These are phyloP conservation scores for Beris chalybata DNA, from an alignment of 2,888 invertebrate genomes.

Conservation along the genomic window DNA sequence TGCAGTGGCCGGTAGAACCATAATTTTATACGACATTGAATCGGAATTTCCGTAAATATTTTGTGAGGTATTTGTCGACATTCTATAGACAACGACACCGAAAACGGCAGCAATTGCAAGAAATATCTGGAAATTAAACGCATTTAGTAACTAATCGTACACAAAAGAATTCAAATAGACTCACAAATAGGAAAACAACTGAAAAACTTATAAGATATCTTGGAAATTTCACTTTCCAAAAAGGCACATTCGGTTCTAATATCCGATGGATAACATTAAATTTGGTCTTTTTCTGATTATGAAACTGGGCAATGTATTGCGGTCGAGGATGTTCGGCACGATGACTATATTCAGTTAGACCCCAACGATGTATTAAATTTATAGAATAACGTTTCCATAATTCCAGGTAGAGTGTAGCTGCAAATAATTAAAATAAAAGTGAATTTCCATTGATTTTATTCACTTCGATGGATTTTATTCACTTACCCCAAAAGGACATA, in stretches of 20 bases:
- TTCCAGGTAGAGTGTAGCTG: constrained; percentile 73
- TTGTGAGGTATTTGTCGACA: constrained; percentile 65
- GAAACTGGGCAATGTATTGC: constrained; percentile 68
- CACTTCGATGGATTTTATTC: background rate
- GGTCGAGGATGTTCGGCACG: constrained; percentile 77
- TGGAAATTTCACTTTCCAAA: constrained; percentile 74
- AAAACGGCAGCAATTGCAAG: constrained; percentile 74
- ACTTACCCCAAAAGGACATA: constrained; percentile 77
- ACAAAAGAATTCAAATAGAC: constrained; percentile 35
- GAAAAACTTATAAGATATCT: constrained; percentile 71
- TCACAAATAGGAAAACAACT: constrained; percentile 58
- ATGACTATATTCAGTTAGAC: constrained; percentile 72
- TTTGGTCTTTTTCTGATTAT: constrained; percentile 56
- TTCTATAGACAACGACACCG: constrained; percentile 76
- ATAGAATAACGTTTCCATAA: constrained; percentile 81
- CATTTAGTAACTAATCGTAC: background rate
- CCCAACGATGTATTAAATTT: constrained; percentile 81
- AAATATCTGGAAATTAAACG: constrained; percentile 58
- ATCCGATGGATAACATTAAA: constrained; percentile 61
- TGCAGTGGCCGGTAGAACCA: constrained; percentile 74
- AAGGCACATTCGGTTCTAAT: constrained; percentile 73
- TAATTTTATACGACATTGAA: constrained; percentile 62
- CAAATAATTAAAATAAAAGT: constrained; percentile 22
- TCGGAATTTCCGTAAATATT: constrained; percentile 59
- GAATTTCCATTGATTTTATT: constrained; percentile 1